Base-by-base conservation (phyloP, 2,797 vertebrate species). In the Phataginus tricuspis region DNA sequence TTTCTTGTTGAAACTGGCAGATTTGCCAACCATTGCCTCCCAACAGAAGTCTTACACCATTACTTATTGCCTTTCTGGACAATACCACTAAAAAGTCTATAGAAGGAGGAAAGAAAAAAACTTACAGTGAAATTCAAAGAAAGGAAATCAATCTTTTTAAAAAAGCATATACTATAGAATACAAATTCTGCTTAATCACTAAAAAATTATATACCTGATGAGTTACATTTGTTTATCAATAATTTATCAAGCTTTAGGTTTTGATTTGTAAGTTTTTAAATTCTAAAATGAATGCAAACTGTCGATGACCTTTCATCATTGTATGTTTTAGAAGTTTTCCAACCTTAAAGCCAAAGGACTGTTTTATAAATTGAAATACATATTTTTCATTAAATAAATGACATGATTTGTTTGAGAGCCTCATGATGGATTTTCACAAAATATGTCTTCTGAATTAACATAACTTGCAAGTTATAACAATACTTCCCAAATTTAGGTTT, bases 1-100 rank as follows among this genome's bases (percentile, higher is more conserved):
- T 69, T 93, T 95, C 77, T 97, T 72, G 0, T 84, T 97, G 84
- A 95, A 97, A 95, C 49, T 95, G 92, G 90, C 86, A 92, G 51
- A 16, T 16, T 90, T 94, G 93, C 69, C 90, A 61, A 0, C 49
- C 0, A 1, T 96, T 96, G 93, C 42, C 66, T 94, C 91, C 84
- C 74, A 88, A 82, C 79, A 78, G 72, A 91, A 96, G 57, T 90
- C 64, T 69, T 88, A 57, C n/a, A 93, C 88, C 39, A 63, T 89
- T 96, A 68, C 85, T 31, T 93, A 85, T 23, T 90, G 51, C 71
- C 71, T 97, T 91, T 84, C 75, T 85, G 74, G 85, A 94, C 77
- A 96, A 34, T 21, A 61, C 12, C 75, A 88, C 72, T 69, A 83
- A 85, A 51, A 39, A 61, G 31, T 6, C 79, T 86, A 51, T 25